Evolutionary conservation across 2,888 invertebrate genomes (phyloP).

Genomic region (Athetis lepigone): DNA sequence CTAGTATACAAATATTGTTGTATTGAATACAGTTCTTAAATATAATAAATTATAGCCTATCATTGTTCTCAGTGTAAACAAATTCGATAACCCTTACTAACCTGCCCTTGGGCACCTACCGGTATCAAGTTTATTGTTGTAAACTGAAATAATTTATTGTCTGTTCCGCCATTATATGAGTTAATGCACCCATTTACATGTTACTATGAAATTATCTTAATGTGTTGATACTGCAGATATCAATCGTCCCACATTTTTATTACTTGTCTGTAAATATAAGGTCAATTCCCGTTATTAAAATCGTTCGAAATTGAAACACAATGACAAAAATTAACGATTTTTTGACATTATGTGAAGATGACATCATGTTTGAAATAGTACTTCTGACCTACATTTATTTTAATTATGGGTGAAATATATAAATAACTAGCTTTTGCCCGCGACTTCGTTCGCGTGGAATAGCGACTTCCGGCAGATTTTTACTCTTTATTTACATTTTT

Average conservation of each 20-base stretch:
- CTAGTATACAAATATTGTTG: neutral
- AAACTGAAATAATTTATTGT: conserved; percentile 65
- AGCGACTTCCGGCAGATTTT: too few species aligned
- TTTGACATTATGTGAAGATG: too few species aligned
- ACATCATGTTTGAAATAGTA: too few species aligned
- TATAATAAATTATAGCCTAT: conserved; percentile 1
- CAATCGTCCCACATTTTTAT: conserved; percentile 37
- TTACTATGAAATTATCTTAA: conserved; percentile 50
- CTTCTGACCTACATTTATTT: conserved; percentile 1
- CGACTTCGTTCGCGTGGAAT: too few species aligned
- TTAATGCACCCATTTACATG: conserved; percentile 65
- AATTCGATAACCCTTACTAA: conserved; percentile 72
- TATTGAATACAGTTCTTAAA: neutral
- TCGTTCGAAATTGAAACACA: neutral
- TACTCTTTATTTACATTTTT: too few species aligned
- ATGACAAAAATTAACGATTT: neutral
- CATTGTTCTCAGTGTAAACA: conserved; percentile 57
- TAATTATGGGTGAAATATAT: conserved; percentile 18
- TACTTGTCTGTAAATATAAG: conserved; percentile 13
- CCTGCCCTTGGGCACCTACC: conserved; percentile 66
- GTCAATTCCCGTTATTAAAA: neutral
- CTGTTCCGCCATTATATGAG: conserved; percentile 68
- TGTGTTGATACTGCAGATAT: conserved; percentile 25
- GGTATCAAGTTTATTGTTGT: conserved; percentile 63
- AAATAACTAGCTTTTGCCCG: too few species aligned